These are phyloP conservation scores for Limnothrissa miodon DNA, from an alignment of 2,113 vertebrate species.

Conservation along the genomic window DNA sequence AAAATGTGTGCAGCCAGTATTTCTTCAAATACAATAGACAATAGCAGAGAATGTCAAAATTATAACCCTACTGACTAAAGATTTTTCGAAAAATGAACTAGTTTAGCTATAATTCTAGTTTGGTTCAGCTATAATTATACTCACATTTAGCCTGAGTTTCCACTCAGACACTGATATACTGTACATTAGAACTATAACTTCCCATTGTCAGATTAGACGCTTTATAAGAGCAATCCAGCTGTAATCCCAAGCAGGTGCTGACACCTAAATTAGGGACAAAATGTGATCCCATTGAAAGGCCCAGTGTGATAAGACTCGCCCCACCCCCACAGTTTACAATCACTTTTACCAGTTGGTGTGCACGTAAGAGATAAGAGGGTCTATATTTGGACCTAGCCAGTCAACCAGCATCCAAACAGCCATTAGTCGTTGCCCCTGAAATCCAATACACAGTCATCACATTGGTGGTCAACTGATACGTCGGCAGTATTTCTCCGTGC, in stretches of 20 bases:
- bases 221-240: constrained; percentile 12
- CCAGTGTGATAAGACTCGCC: neutral
- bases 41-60: no score
- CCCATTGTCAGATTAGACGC: neutral
- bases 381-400: constrained; percentile 9
- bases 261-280: neutral
- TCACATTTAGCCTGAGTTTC: neutral
- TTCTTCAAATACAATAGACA: no score
- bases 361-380: neutral
- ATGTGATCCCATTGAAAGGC: constrained; percentile 16
- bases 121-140: neutral
- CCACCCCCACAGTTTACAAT: neutral
- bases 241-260: constrained; percentile 2
- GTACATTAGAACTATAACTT: neutral
- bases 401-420: constrained; percentile 7
- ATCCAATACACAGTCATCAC: neutral
- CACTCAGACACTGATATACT: neutral
- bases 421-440: neutral
- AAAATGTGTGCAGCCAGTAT: no score
- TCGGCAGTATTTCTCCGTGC: neutral
- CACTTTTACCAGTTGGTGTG: neutral
- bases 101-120: no score
- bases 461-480: neutral
- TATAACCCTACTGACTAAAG: no score
- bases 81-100: no score